Percentiles rank a stretch among this genome's conserved stretches.
Conservation (phyloP, 2,113 vertebrate species). For the Tretioscincus oriximinensis region DNA sequence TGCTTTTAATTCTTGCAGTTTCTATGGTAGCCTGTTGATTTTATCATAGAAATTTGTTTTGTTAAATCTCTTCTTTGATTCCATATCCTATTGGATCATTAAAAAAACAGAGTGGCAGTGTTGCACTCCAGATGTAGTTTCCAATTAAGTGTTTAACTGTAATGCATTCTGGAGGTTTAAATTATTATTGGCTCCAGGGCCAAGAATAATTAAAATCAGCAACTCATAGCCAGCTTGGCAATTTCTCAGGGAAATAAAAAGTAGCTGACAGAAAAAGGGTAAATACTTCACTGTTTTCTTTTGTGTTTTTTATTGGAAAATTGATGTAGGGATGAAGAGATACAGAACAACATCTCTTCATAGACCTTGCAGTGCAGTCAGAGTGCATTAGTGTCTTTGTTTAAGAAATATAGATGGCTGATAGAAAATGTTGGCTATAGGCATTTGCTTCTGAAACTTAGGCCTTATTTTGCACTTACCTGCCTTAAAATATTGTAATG, state of each 20-base stretch:
- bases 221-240: slow-evolving; percentile 7
- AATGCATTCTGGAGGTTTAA: slow-evolving; percentile 14
- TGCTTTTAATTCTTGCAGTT: not conserved
- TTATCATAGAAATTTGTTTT: not conserved
- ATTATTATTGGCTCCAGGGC: slow-evolving; percentile 34
- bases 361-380: not conserved
- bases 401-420: not conserved
- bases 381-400: not conserved
- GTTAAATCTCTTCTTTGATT: not conserved
- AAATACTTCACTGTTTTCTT: not conserved
- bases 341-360: not conserved
- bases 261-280: not conserved
- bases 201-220: slow-evolving; percentile 29
- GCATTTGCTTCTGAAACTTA: not conserved
- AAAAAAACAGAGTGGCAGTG: slow-evolving; percentile 4
- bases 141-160: slow-evolving; percentile 17
- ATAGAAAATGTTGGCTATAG: not conserved
- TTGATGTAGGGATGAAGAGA: not conserved
- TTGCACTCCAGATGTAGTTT: slow-evolving; percentile 11
- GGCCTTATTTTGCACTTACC: too few species aligned
- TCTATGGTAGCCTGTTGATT: not conserved
- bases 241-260: not conserved
- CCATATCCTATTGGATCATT: not conserved
- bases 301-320: not conserved
- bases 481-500: slow-evolving; percentile 3